phyloP scores from a whole-genome alignment of 2,797 vertebrate genomes.

The Ctenochaetus hawaiiensis region DNA sequence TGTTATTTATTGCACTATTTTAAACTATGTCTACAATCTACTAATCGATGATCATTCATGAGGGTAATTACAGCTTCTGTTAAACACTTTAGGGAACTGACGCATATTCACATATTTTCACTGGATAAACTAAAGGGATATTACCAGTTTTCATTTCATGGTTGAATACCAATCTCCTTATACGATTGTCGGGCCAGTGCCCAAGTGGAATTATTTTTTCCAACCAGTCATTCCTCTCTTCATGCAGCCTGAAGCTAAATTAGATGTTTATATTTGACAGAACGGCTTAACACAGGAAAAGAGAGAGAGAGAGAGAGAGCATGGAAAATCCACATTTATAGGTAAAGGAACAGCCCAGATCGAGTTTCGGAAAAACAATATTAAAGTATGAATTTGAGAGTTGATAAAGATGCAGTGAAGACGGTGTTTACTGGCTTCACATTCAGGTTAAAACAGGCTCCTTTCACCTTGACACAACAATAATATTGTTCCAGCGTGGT shows the following conservation, averaged over 20 bases:
- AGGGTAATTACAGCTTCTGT: slow-evolving; percentile 65
- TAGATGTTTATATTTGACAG: slow-evolving; percentile 85
- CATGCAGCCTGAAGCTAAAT: slow-evolving; percentile 78
- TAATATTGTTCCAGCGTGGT: slow-evolving; percentile 65
- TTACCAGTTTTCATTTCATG: slow-evolving; percentile 80
- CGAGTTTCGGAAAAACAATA: slow-evolving; percentile 60
- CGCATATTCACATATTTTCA: slow-evolving; percentile 67
- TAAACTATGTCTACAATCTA: slow-evolving; percentile 31
- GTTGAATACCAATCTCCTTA: slow-evolving; percentile 81
- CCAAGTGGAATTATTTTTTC: slow-evolving; percentile 83
- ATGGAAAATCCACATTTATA: slow-evolving; percentile 78
- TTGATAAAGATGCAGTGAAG: slow-evolving; percentile 58
- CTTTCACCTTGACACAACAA: slow-evolving; percentile 52
- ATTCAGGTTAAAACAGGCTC: slow-evolving; percentile 32
- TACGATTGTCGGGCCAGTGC: slow-evolving; percentile 71
- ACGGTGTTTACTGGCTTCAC: slow-evolving; percentile 35
- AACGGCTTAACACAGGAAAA: slow-evolving; percentile 72
- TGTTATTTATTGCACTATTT: slow-evolving; percentile 59
- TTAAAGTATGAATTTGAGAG: slow-evolving; percentile 41
- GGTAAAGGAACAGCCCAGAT: slow-evolving; percentile 57
- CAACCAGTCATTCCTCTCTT: slow-evolving; percentile 80
- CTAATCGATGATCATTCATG: slow-evolving; percentile 61
- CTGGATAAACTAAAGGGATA: slow-evolving; percentile 72
- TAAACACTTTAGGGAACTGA: slow-evolving; percentile 58
- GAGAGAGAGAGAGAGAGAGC: slow-evolving; percentile 38